These are phyloP conservation scores for Orthochromis indermauri DNA, from an alignment of 2,113 vertebrate genomes.

Conservation along the genomic window DNA sequence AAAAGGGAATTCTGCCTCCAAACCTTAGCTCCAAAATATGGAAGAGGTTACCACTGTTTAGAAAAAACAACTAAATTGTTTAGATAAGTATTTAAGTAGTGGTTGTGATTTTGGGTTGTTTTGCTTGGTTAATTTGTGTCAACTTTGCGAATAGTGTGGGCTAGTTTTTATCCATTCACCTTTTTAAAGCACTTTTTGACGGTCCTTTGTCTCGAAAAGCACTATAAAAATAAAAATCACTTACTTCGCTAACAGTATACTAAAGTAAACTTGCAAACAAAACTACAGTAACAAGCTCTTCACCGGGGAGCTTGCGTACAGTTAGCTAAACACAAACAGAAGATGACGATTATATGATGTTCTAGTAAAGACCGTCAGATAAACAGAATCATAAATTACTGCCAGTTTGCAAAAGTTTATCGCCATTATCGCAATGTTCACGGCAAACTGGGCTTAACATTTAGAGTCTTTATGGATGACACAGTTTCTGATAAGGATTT, in stretches of 20 bases:
- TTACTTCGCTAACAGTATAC: neutral
- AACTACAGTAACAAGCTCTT: neutral
- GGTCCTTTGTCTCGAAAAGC: neutral
- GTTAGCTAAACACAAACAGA: neutral
- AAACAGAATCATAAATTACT: neutral
- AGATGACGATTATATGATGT: neutral
- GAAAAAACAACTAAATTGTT: neutral
- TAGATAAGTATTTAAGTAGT: neutral
- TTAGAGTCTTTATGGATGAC: neutral
- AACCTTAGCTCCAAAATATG: neutral
- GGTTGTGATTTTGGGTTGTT: neutral
- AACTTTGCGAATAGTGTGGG: neutral
- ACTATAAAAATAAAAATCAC: neutral
- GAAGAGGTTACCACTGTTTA: neutral
- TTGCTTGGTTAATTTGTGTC: neutral
- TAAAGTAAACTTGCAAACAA: neutral
- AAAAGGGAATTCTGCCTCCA: neutral
- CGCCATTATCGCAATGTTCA: neutral
- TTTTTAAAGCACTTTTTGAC: neutral
- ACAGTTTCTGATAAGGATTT: neutral
- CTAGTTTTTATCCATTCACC: neutral
- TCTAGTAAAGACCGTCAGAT: neutral
- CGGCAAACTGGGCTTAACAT: neutral
- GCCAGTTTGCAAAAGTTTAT: rapidly evolving
- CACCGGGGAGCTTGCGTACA: neutral